phyloP scores from a whole-genome alignment of 2,888 invertebrate species.

The Drosophila falleni region DNA sequence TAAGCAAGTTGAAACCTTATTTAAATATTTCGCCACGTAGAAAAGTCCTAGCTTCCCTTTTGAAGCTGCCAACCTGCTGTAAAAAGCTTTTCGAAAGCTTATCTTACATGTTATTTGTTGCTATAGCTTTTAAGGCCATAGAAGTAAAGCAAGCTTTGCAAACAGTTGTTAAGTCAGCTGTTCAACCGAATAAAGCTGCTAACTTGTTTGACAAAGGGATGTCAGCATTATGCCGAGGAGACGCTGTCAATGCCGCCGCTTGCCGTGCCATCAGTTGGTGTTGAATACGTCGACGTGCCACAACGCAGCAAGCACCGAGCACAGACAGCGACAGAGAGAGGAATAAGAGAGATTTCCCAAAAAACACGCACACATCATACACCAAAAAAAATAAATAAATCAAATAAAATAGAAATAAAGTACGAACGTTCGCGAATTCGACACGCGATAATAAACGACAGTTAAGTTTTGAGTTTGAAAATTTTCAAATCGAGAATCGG shows the following conservation, averaged over 20 bases:
- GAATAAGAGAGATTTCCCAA: conserved; percentile 4
- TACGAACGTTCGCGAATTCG: background rate
- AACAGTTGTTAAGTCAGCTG: conserved; percentile 35
- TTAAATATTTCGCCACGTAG: background rate
- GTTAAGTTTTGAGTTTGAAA: background rate
- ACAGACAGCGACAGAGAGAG: conserved; percentile 4
- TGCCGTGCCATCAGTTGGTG: conserved; percentile 73
- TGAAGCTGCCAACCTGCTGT: conserved; percentile 42
- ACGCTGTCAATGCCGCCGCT: conserved; percentile 33
- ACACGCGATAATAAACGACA: background rate
- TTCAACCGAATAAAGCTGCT: conserved; percentile 18
- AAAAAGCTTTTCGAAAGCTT: conserved; percentile 8
- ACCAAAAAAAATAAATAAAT: background rate
- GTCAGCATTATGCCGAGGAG: conserved; percentile 24
- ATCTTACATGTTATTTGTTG: background rate
- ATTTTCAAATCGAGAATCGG: conserved; percentile 10
- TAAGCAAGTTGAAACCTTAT: background rate
- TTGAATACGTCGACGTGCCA: conserved; percentile 78
- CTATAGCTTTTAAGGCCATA: conserved; percentile 2
- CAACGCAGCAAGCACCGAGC: conserved; percentile 57
- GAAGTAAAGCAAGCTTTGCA: conserved; percentile 21
- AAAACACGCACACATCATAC: conserved; percentile 20
- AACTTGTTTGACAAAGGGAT: conserved; percentile 38
- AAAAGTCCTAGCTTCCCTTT: background rate
- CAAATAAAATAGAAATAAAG: background rate